Evolutionary conservation across 2,797 vertebrate species (phyloP), one percentile per base, ranked within the genome.

Genomic region (Rousettus madagascariensis): DNA sequence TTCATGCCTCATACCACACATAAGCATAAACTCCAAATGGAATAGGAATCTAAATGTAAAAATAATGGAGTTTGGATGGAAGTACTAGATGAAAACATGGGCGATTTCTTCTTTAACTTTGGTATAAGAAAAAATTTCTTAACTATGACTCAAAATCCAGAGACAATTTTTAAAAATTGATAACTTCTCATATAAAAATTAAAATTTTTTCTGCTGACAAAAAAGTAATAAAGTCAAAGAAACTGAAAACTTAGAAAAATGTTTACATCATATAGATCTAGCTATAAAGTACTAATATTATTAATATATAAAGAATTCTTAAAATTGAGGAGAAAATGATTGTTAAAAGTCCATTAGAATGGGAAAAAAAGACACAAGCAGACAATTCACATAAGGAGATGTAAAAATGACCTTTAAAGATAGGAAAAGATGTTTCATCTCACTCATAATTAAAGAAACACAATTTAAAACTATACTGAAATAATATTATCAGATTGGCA

Each of bases 181-280:
- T 86, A 59, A 82, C 6, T 80, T 19, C 11, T n/a, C 46, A 55
- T 49, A 46, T 43, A 41, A 91, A 92, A 80, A 30, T 79, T 79
- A 57, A 66, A 61, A 72, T 30, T 57, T 86, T 63, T 63, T 20
- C 24, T 43, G 3, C 11, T 82, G 30, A 28, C 16, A 41, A 83
- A 86, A 86, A 84, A 61, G 71, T n/a, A 66, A 65, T 16, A 51
- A 91, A 93, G 24, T 57, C 51, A 92, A 93, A 91, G 28, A 74
- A 65, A 36, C n/a, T 69, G 20, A 90, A 24, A 90, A 74, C 20
- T 83, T 71, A 30, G 26, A 74, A 41, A 87, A 95, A 83, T 75
- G 7, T 77, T 87, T 83, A 2, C n/a, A 79, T 66, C 55, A n/a
- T 57, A 75, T 57, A 75, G 20, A 43, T 79, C 16, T 84, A 92